phyloP scores from a whole-genome alignment of 2,797 vertebrate genomes.

The Galago senegalensis region DNA sequence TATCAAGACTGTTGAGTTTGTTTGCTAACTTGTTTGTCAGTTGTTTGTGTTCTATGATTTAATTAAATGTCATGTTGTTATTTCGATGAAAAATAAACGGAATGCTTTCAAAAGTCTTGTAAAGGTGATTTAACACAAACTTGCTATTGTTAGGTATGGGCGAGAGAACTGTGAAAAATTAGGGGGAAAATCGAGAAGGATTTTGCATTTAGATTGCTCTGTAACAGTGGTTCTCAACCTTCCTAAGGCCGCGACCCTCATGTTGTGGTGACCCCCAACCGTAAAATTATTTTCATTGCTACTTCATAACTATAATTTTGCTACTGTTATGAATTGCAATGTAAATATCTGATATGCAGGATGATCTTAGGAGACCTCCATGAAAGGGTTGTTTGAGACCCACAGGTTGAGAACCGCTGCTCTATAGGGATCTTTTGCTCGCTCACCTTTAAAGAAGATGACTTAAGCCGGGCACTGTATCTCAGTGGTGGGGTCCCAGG shows the following conservation, averaged over 20 bases:
- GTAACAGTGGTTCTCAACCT: not conserved
- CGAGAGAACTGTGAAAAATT: not conserved
- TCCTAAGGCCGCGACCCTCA: no score
- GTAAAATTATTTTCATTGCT: no score
- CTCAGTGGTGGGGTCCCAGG: no score
- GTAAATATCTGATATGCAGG: no score
- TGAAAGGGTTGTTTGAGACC: no score
- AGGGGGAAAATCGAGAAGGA: not conserved
- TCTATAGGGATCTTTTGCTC: not conserved
- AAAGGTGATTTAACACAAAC: not conserved
- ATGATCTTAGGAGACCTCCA: no score
- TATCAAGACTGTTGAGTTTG: not conserved
- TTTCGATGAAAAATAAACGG: conserved; percentile 7
- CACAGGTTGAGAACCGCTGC: not conserved
- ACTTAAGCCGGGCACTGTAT: no score
- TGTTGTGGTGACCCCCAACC: no score
- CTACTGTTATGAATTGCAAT: no score
- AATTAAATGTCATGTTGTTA: not conserved
- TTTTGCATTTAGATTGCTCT: not conserved
- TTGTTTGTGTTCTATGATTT: conserved; percentile 18
- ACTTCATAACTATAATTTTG: no score
- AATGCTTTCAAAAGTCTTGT: not conserved
- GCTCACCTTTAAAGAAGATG: conserved; percentile 6
- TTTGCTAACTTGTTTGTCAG: not conserved
- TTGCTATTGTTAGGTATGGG: not conserved